Percentiles rank a stretch among this genome's conserved stretches.
These are phyloP conservation scores for Caenorhabditis doughertyi DNA, from an alignment of 2,888 invertebrate species.

Conservation along the genomic window DNA sequence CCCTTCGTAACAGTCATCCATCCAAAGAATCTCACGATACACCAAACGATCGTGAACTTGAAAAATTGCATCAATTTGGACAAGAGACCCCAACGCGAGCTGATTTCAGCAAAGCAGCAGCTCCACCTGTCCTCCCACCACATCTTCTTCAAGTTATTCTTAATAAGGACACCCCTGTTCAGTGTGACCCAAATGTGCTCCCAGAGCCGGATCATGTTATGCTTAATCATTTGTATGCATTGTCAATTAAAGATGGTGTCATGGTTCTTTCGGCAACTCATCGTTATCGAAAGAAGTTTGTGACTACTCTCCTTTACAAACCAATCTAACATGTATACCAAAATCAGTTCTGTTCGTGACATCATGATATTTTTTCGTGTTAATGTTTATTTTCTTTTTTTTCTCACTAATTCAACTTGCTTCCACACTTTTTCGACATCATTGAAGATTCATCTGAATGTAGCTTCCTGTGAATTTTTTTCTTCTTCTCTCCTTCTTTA, in stretches of 20 bases:
- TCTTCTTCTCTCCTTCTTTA: neutral
- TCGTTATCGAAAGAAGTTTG: slow-evolving; percentile 97
- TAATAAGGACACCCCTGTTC: slow-evolving; percentile 97
- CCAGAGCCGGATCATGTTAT: slow-evolving; percentile 99
- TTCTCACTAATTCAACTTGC: neutral
- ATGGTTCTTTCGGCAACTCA: slow-evolving; percentile 99
- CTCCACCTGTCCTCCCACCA: slow-evolving; percentile 97
- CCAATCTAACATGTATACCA: slow-evolving; percentile 91
- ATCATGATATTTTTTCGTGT: slow-evolving; percentile 23
- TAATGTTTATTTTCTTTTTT: too few species aligned
- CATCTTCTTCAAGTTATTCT: slow-evolving; percentile 97
- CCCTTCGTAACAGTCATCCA: slow-evolving; percentile 67
- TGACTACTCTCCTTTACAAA: slow-evolving; percentile 97
- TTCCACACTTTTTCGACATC: neutral
- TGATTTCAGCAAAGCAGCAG: slow-evolving; percentile 94
- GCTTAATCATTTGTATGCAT: slow-evolving; percentile 99
- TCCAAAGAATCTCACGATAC: slow-evolving; percentile 79
- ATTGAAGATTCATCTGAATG: neutral
- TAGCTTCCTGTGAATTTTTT: neutral
- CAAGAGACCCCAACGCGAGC: slow-evolving; percentile 92
- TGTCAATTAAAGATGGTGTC: slow-evolving; percentile 99
- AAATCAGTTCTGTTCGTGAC: neutral
- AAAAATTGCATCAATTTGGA: slow-evolving; percentile 78
- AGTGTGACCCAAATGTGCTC: slow-evolving; percentile 97
- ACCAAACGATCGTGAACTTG: slow-evolving; percentile 82